These are phyloP conservation scores for Archilochus colubris DNA, from an alignment of 2,113 vertebrate species.

Conservation along the genomic window DNA sequence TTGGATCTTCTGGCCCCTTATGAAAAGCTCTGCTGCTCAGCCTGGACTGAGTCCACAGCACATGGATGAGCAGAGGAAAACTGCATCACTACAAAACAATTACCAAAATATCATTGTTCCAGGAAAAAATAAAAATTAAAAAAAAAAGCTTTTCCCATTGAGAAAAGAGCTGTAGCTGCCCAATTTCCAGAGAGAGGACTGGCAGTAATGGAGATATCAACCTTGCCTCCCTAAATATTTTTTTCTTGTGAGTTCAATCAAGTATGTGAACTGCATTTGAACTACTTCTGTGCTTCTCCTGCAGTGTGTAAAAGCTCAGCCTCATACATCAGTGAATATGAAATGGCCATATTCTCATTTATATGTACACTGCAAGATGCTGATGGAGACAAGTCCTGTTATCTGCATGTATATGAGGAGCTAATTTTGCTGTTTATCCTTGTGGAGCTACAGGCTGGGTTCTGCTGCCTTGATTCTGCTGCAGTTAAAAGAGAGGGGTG, in stretches of 20 bases:
- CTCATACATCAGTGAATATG: background rate
- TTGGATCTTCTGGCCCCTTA: background rate
- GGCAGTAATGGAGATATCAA: background rate
- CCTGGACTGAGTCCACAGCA: background rate
- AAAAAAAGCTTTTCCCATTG: background rate
- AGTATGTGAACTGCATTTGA: background rate
- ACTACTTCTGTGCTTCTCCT: background rate
- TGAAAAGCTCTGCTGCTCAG: background rate
- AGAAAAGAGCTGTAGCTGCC: background rate
- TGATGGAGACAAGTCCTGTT: background rate
- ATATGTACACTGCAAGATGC: background rate
- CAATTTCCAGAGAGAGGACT: background rate
- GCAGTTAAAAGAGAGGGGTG: background rate
- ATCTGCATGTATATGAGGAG: background rate
- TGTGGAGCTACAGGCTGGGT: background rate
- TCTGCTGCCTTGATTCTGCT: background rate
- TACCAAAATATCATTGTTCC: background rate
- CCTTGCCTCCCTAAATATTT: background rate
- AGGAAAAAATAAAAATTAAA: background rate
- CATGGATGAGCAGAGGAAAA: background rate
- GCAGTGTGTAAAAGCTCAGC: background rate
- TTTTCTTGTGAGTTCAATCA: background rate
- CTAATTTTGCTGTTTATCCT: background rate
- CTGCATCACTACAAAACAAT: fast-evolving
- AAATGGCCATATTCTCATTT: conserved; percentile 1